Evolutionary conservation across 2,888 invertebrate species (phyloP), one percentile per base, ranked within the genome.

Genomic region (Coleophora deauratella): DNA sequence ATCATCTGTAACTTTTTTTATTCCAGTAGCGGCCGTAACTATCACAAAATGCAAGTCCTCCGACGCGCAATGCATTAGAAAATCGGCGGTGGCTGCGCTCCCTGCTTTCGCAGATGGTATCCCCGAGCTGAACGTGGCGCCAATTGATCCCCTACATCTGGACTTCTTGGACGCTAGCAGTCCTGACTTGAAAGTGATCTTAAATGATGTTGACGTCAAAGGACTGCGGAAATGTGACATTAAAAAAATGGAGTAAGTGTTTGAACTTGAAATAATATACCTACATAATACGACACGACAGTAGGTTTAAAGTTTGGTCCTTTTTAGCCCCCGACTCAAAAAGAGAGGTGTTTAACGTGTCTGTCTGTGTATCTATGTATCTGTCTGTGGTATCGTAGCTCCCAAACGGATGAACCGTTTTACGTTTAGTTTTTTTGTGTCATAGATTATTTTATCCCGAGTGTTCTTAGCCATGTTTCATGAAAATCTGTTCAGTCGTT

Each of bases 51-150:
- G 80, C 46, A 59, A 61, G 37, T 33, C 50, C 7, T 57, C 57
- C 0, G 79, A 80, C 45, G 11, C 49, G 0, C 62, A 70, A 53
- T 80, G 79, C 42, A 27, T 58, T 0, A 72, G 59, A 30, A 53
- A 67, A n/a, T 52, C 66, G 0, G 30, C 65, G 0, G 55, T 57
- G 40, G 51, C 40, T 0, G 40, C 54, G 1, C 45, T 73, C 2
- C 61, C 66, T 0, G 21, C 42, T 0, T 62, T 78, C 27, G 60
- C 57, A 0, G 38, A 33, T 1, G 76, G 78, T 1, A 44, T 74
- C 0, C 62, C 71, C 2, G 64, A 74, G 9, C 50, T 57, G 1
- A 55, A 59, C 0, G 57, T 77, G 0, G 50, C 59, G 0, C 13
- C 32, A 0, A 12, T 65, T n/a, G 77, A 78, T n/a, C 78, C 79